These are phyloP conservation scores for Xiphophorus hellerii DNA, from an alignment of 2,113 vertebrate genomes.

Conservation along the genomic window DNA sequence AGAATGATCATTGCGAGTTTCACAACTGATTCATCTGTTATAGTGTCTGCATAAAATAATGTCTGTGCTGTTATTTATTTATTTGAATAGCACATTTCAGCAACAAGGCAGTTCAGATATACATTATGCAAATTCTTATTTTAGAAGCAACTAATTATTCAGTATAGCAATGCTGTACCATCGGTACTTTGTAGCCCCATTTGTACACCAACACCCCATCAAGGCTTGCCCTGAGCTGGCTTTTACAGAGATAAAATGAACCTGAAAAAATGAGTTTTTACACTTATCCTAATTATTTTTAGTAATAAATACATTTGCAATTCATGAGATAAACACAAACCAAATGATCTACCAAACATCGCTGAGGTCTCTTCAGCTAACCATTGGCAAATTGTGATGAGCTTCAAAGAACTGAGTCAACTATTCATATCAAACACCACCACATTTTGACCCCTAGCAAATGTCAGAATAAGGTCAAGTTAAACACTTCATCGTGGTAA, in stretches of 20 bases:
- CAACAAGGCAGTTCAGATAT: too few species aligned
- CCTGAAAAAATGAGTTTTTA: not conserved
- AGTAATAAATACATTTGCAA: slow-evolving; percentile 8
- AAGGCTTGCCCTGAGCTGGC: not conserved
- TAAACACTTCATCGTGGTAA: not conserved
- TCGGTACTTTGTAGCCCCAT: not conserved
- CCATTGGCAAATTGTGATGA: not conserved
- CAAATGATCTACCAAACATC: slow-evolving; percentile 2
- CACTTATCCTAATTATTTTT: slow-evolving; percentile 5
- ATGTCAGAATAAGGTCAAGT: not conserved
- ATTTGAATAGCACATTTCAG: too few species aligned
- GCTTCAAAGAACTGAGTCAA: not conserved
- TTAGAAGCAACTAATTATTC: not conserved
- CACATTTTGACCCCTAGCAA: not conserved
- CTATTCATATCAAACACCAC: not conserved
- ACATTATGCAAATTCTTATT: not conserved
- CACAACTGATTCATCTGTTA: not conserved
- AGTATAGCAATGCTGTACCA: not conserved
- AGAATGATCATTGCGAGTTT: not conserved
- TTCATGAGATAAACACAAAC: slow-evolving; percentile 13
- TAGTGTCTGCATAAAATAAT: not conserved
- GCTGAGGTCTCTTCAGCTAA: not conserved
- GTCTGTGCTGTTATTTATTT: not conserved
- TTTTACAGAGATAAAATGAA: not conserved
- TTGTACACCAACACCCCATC: not conserved